Evolutionary conservation across 2,797 vertebrate species (phyloP).

Genomic region (Onychomys leucogaster): DNA sequence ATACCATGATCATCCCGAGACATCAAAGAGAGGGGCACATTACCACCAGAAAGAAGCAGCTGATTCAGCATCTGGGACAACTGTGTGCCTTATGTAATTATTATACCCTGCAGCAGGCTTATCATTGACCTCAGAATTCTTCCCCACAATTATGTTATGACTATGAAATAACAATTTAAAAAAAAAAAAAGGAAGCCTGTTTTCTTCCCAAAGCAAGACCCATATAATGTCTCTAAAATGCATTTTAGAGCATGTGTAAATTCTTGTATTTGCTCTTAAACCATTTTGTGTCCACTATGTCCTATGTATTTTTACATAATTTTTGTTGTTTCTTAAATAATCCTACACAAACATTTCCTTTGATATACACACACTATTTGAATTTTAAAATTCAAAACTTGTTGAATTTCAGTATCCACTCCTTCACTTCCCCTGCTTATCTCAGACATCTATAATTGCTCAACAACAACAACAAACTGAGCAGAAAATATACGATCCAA

Average conservation of each 20-base stretch:
- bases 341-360: not conserved
- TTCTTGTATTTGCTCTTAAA: not conserved
- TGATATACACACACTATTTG: not conserved
- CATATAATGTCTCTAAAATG: not conserved
- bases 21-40: slow-evolving; percentile 39
- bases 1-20: slow-evolving; percentile 34
- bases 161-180: not conserved
- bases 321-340: not conserved
- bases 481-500: not conserved
- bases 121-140: not conserved
- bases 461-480: not conserved
- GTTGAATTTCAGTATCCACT: not conserved
- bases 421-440: not conserved
- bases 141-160: not conserved
- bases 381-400: not conserved
- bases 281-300: not conserved
- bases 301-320: not conserved
- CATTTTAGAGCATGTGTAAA: slow-evolving; percentile 25
- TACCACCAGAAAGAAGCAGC: not conserved
- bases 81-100: not conserved
- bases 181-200: not conserved
- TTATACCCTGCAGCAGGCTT: not conserved
- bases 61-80: slow-evolving; percentile 10
- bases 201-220: slow-evolving; percentile 18
- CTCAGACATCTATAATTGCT: not conserved